These are phyloP conservation scores for Spodoptera exigua DNA, from an alignment of 2,888 invertebrate genomes.

Conservation along the genomic window DNA sequence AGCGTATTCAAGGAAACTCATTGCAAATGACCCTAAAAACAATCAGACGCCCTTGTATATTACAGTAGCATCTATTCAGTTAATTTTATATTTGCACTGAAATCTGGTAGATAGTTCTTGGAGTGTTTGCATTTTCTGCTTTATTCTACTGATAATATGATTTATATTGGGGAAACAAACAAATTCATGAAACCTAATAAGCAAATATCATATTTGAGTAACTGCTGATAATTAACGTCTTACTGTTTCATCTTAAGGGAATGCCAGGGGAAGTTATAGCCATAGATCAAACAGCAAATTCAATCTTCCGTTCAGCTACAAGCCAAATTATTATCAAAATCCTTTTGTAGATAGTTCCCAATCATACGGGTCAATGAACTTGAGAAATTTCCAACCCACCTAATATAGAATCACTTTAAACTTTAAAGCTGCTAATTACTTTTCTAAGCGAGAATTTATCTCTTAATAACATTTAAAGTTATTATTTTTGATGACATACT, in stretches of 20 bases:
- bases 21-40: slow-evolving; percentile 13
- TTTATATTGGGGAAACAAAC: not conserved
- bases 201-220: no score
- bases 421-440: slow-evolving; percentile 29
- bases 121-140: no score
- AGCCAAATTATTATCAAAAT: slow-evolving; percentile 6
- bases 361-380: slow-evolving; percentile 36
- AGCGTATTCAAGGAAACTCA: not conserved
- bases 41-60: no score
- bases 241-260: no score
- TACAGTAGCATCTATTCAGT: no score
- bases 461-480: slow-evolving; percentile 17
- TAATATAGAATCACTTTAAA: slow-evolving; percentile 25
- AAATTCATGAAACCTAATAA: no score
- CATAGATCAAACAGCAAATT: slow-evolving; percentile 20
- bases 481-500: slow-evolving; percentile 6
- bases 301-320: not conserved
- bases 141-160: no score
- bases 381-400: slow-evolving; percentile 20
- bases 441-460: slow-evolving; percentile 25
- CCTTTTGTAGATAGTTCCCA: slow-evolving; percentile 7
- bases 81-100: no score
- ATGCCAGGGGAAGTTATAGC: slow-evolving; percentile 1
- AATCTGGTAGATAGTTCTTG: no score
- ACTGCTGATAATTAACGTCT: no score